Evolutionary conservation across 1,140 invertebrate species (phyloP).

Genomic region (Brachionus asplanchnoidis): DNA sequence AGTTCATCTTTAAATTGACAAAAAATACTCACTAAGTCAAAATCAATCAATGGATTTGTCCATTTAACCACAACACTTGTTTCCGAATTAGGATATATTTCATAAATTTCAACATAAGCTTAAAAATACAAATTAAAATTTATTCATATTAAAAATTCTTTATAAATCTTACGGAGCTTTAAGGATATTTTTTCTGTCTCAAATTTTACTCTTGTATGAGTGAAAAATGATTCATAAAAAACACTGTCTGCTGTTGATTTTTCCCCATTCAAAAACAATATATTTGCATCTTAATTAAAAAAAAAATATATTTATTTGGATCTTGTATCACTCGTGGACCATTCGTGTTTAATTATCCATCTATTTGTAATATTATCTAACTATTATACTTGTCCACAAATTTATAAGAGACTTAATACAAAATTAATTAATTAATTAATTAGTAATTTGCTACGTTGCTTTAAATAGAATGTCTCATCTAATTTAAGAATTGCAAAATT

Average conservation of each 20-base stretch:
- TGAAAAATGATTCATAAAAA: not conserved
- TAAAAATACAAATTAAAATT: not conserved
- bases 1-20: not conserved
- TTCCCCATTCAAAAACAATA: not conserved
- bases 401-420: too few relatives aligned
- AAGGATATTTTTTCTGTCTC: not conserved
- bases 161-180: not conserved
- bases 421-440: too few relatives aligned
- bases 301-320: not conserved
- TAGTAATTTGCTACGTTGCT: too few relatives aligned
- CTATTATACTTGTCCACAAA: too few relatives aligned
- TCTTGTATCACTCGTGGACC: too few relatives aligned
- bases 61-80: not conserved
- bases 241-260: not conserved
- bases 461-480: too few relatives aligned
- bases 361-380: too few relatives aligned
- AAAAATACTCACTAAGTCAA: not conserved
- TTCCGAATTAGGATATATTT: not conserved
- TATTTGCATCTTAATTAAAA: not conserved
- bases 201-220: not conserved
- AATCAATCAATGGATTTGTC: not conserved
- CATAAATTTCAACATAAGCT: not conserved
- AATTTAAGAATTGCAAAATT: too few relatives aligned
- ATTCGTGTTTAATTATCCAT: too few relatives aligned
- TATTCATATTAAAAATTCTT: not conserved